A percentile compares a stretch with the other conserved stretches of the same genome.
Evolutionary conservation across 2,888 invertebrate genomes (phyloP).

Genomic region (Dendrolimus pini): DNA sequence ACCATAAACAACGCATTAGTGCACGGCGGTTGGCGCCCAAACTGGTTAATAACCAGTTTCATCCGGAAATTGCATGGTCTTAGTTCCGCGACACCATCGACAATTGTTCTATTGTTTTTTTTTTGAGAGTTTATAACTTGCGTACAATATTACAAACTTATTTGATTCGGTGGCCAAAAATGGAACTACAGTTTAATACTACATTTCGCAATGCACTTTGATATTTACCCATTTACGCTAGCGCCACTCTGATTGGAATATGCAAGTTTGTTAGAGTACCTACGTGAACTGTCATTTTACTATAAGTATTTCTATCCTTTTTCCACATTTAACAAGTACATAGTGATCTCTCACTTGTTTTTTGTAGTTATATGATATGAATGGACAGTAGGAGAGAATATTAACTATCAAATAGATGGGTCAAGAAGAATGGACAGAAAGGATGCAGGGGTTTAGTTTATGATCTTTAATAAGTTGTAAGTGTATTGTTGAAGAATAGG

Average conservation of each 20-base stretch:
- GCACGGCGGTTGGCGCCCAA: slow-evolving; percentile 40
- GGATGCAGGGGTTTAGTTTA: background rate
- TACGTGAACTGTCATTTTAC: too few relatives aligned
- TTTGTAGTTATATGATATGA: too few relatives aligned
- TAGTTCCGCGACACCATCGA: background rate
- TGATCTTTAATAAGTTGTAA: background rate
- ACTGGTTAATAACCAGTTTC: slow-evolving; percentile 56
- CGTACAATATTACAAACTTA: background rate
- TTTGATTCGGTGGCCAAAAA: background rate
- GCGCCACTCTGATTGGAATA: too few relatives aligned
- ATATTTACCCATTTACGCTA: too few relatives aligned
- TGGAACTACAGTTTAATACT: too few relatives aligned
- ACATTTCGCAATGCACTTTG: too few relatives aligned
- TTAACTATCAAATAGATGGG: background rate
- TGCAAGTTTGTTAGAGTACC: too few relatives aligned
- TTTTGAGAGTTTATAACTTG: too few relatives aligned
- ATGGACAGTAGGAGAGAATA: too few relatives aligned
- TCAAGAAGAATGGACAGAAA: background rate
- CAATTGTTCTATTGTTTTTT: background rate
- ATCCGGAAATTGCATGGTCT: slow-evolving; percentile 44
- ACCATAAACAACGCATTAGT: slow-evolving; percentile 73
- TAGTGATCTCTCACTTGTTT: background rate
- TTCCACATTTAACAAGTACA: background rate
- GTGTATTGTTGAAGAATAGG: background rate
- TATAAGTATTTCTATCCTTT: background rate